Conservation (phyloP, 2,113 vertebrate genomes). For the Oenanthe oenanthe region DNA sequence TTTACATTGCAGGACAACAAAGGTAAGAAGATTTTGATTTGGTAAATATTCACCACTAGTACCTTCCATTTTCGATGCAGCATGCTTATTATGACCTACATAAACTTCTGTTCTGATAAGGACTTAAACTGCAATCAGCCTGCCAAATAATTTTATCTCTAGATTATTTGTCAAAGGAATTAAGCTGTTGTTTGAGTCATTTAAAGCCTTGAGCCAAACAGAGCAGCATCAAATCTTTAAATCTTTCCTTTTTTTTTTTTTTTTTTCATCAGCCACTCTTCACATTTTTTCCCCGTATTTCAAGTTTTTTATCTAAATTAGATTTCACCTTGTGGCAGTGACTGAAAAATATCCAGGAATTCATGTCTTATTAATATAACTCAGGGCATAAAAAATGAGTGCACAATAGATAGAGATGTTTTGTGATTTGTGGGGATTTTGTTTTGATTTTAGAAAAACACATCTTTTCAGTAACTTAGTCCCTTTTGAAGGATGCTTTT, state of each 20-base stretch:
- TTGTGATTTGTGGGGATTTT: background rate
- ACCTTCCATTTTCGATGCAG: background rate
- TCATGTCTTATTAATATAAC: background rate
- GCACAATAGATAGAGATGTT: background rate
- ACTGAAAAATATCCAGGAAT: background rate
- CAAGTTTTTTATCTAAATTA: constrained; percentile 17
- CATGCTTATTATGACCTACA: background rate
- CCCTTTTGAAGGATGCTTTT: background rate
- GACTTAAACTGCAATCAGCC: constrained; percentile 18
- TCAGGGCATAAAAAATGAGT: background rate
- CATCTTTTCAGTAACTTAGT: background rate
- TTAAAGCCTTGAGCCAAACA: constrained; percentile 41
- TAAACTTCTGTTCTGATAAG: background rate
- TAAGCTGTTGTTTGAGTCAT: constrained; percentile 58
- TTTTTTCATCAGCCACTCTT: background rate
- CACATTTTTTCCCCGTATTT: background rate
- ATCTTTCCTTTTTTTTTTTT: background rate
- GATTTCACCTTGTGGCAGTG: background rate
- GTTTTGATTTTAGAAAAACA: background rate
- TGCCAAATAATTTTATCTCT: constrained; percentile 53
- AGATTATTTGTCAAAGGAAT: constrained; percentile 55
- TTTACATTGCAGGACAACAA: constrained; percentile 95
- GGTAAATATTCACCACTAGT: background rate
- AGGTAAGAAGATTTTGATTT: constrained; percentile 73
- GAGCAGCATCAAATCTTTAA: background rate